A percentile compares a stretch with the other conserved stretches of the same genome.
These are phyloP conservation scores for Drosophila asahinai DNA, from an alignment of 1,140 invertebrate genomes.

Conservation along the genomic window DNA sequence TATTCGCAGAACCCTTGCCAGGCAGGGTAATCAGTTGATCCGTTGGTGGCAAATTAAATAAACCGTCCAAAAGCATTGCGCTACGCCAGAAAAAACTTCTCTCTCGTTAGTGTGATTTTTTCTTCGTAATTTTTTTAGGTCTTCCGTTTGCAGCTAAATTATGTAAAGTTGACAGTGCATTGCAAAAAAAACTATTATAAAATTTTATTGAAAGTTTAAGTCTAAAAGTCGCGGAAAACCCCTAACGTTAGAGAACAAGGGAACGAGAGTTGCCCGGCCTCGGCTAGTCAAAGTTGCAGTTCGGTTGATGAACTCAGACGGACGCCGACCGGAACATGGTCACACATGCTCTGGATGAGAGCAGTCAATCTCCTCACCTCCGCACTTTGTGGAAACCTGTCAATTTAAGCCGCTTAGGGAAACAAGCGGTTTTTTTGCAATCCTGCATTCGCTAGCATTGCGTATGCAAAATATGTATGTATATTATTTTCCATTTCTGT, in stretches of 20 bases:
- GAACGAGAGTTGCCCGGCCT: slow-evolving; percentile 53
- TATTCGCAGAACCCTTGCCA: too few species aligned
- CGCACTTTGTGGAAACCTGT: slow-evolving; percentile 44
- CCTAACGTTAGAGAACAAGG: slow-evolving; percentile 30
- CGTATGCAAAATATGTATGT: slow-evolving; percentile 73
- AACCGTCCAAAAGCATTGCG: slow-evolving; percentile 14
- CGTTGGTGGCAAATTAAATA: slow-evolving; percentile 60
- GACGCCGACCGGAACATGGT: slow-evolving; percentile 34
- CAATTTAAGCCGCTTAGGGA: slow-evolving; percentile 77
- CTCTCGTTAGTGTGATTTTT: slow-evolving; percentile 1
- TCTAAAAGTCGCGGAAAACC: slow-evolving; percentile 64
- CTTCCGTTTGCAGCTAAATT: slow-evolving; percentile 48
- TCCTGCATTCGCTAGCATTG: slow-evolving; percentile 39
- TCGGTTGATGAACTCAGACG: slow-evolving; percentile 65
- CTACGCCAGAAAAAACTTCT: slow-evolving; percentile 16
- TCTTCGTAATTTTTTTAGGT: slow-evolving; percentile 26
- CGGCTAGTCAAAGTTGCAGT: slow-evolving; percentile 72
- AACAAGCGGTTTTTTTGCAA: slow-evolving; percentile 15
- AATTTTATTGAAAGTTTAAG: slow-evolving; percentile 76
- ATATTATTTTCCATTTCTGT: slow-evolving; percentile 63
- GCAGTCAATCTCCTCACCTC: neutral
- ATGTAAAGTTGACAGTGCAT: slow-evolving; percentile 56
- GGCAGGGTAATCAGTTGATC: slow-evolving; percentile 4
- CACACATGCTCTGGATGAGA: slow-evolving; percentile 54
- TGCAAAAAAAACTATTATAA: slow-evolving; percentile 58